phyloP scores from a whole-genome alignment of 2,797 vertebrate species.

The Spea hammondii region DNA sequence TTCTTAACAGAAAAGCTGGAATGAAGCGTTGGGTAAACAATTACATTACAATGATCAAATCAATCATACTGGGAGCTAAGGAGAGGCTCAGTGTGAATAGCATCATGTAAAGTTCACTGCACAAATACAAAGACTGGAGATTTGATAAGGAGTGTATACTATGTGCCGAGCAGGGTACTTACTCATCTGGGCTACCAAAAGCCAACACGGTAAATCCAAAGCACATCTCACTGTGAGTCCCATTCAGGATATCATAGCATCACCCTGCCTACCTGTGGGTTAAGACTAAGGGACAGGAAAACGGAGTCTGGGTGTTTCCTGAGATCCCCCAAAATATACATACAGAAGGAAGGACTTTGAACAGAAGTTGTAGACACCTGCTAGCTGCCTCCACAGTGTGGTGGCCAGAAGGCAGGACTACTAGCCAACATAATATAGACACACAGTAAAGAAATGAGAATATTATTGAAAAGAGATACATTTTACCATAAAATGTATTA shows the following conservation, averaged over 20 bases:
- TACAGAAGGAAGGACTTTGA: background rate
- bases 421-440: background rate
- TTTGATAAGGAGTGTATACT: conserved; percentile 67
- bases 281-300: background rate
- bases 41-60: conserved; percentile 84
- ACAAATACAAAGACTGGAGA: conserved; percentile 78
- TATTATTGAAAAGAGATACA: no score
- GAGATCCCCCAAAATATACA: background rate
- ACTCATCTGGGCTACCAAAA: conserved; percentile 12
- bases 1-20: conserved; percentile 82
- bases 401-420: conserved; percentile 5
- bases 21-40: conserved; percentile 81
- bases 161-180: conserved; percentile 53
- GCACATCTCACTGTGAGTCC: background rate
- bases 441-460: no score
- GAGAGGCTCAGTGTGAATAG: conserved; percentile 70
- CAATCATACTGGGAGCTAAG: conserved; percentile 76
- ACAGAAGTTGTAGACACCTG: conserved; percentile 14
- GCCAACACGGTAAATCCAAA: background rate
- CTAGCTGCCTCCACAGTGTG: background rate
- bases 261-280: background rate
- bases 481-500: no score
- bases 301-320: background rate
- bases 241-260: background rate
- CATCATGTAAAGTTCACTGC: conserved; percentile 74